Evolutionary conservation across 2,888 invertebrate species (phyloP).

Genomic region (Monopis laevigella): DNA sequence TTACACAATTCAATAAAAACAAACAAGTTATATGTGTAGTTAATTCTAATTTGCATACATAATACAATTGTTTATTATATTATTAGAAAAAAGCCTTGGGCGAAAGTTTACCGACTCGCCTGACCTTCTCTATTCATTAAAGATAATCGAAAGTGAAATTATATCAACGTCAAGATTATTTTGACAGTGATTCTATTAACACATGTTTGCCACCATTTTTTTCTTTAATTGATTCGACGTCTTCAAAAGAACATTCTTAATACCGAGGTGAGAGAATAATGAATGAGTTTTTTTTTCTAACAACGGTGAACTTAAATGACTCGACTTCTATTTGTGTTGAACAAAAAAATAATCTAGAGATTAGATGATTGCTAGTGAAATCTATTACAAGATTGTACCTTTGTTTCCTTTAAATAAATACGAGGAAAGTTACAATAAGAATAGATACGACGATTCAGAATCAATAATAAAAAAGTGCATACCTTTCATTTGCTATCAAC

Average conservation of each 20-base stretch:
- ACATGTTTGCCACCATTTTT: constrained; percentile 28
- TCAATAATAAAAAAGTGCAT: too few species aligned
- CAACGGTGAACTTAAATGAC: constrained; percentile 13
- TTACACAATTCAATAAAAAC: constrained; percentile 1
- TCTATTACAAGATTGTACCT: constrained; percentile 8
- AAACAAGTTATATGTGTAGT: constrained; percentile 26
- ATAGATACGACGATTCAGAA: constrained; percentile 1
- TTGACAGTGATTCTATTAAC: constrained; percentile 40
- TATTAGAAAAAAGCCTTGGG: constrained; percentile 28
- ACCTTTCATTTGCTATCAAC: too few species aligned
- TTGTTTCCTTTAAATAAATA: constrained; percentile 11
- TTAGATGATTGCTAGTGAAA: constrained; percentile 11
- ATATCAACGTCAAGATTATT: constrained; percentile 43
- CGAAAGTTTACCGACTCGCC: constrained; percentile 45
- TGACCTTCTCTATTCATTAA: constrained; percentile 58
- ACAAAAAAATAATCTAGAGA: constrained; percentile 16
- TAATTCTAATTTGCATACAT: constrained; percentile 30
- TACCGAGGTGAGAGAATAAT: constrained; percentile 14
- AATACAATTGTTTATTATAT: constrained; percentile 30
- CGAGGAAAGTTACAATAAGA: constrained; percentile 3
- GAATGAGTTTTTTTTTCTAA: constrained; percentile 20
- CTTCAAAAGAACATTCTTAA: constrained; percentile 12
- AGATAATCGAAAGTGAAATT: constrained; percentile 60
- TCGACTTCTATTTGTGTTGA: constrained; percentile 2
- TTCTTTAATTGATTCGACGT: constrained; percentile 22